Evolutionary conservation across 1,140 invertebrate genomes (phyloP), one percentile per base, ranked within the genome.

Genomic region (Pseudomyrmex sp.): DNA sequence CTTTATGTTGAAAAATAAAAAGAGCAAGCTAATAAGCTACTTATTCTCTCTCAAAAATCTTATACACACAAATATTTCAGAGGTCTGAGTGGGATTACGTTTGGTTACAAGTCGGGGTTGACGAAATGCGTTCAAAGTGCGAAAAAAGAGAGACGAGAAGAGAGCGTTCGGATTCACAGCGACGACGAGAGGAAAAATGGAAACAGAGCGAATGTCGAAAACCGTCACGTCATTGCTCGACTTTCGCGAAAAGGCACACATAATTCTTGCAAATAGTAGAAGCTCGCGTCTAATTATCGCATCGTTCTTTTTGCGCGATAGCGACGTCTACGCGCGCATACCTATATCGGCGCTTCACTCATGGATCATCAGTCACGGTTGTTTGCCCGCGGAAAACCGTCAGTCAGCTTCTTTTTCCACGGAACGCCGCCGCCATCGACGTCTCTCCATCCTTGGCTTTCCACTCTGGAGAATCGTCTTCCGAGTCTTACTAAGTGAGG

Each of bases 321-420:
- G 66, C 26, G 44, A 61, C 66, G 35, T 50, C 26, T 61, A 18
- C 80, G 72, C 72, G 82, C 15, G 9, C 35, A 35, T 35, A 35
- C 44, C 18, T 20, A 44, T 83, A 83, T 77, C 62, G 82, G 82
- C 52, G 58, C 50, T 75, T 65, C 73, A 44, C 18, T 54, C 73
- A 83, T 50, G 82, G 73, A 83, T 83, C 82, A 83, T 83, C 82
- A 83, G 82, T 83, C 82, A 83, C 82, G 73, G 82, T 83, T 83
- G 82, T 83, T 83, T 83, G 62, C 73, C 48, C 48, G 72, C 73
- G 80, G 70, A 76, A 82, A 76, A 82, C 70, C 80, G 70, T 82
- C 80, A 82, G 76, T 72, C 76, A 80, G 73, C 26, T 48, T 35
- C 61, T 65, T 75, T 82, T 75, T 82, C 44, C 75, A 50, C 26